Base-by-base conservation (phyloP, 2,888 invertebrate species). In the Cataglyphis rosenhaueri region DNA sequence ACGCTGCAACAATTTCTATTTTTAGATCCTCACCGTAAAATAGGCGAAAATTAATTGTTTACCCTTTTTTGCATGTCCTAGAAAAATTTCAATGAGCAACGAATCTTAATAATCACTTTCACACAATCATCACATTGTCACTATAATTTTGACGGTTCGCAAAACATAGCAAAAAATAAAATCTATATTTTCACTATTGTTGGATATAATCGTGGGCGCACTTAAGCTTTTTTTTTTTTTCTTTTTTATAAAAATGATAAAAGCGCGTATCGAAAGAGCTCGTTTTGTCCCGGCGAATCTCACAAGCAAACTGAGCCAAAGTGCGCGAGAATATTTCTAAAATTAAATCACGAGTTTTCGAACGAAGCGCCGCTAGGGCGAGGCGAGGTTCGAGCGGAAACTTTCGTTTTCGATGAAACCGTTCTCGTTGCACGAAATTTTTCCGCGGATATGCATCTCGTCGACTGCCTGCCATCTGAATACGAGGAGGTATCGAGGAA, bases 321-420 rank as follows among this genome's bases (percentile, higher is more conserved):
- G 84, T 15, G 38, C 84, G 85, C 44, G 87, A 88, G 88, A 87
- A 88, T 85, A 85, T 88, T 91, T 91, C 93, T 93, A 93, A 92
- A 93, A 92, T 93, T 93, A 93, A 92, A 91, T 91, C 85, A 76
- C 76, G 88, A 91, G 87, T 88, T 70, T 59, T 48, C 70, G 70
- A 79, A 86, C 86, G 88, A 84, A 86, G 91, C 91, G 91, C 90
- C 84, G 84, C 85, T 71, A 81, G 25, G 78, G 70, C 59, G n/a
- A 21, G 82, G 88, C 83, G n/a, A 70, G 70, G 59, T 44, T 41
- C 44, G 4, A n/a, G 83, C 70, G 79, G 59, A 41, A 86, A 89
- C 84, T 89, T 89, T 89, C 89, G 85, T 89, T 88, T 89, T 89
- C 65, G 85, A 84, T 48, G 70, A 44, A 61, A 66, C 48, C 66